A percentile compares a stretch with the other conserved stretches of the same genome.
Evolutionary conservation across 23 tunicate genomes (phyloP).

Genomic region (Corella eumyota): DNA sequence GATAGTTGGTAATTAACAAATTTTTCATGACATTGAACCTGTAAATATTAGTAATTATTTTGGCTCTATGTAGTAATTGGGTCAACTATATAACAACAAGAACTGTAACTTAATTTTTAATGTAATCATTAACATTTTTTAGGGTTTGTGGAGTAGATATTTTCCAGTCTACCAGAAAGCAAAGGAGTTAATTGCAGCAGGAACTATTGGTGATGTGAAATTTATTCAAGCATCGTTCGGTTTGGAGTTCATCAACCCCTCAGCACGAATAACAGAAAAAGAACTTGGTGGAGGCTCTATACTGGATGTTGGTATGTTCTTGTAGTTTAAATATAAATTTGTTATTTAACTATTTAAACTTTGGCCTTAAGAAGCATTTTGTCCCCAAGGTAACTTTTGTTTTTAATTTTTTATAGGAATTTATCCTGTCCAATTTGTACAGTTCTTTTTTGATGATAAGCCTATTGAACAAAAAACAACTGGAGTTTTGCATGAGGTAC

Average conservation of each 20-base stretch:
- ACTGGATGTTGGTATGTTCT: slow-evolving; percentile 50
- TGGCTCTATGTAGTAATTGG: too few relatives aligned
- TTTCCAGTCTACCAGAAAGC: slow-evolving; percentile 41
- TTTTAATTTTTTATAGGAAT: slow-evolving; percentile 18
- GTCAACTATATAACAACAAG: background rate
- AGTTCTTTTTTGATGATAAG: slow-evolving; percentile 47
- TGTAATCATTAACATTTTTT: background rate
- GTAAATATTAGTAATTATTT: too few relatives aligned
- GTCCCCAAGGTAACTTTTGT: too few relatives aligned
- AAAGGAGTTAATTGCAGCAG: slow-evolving; percentile 19
- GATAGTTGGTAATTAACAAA: too few relatives aligned
- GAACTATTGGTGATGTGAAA: slow-evolving; percentile 49
- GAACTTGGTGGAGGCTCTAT: slow-evolving; percentile 73
- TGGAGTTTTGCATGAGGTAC: too few relatives aligned
- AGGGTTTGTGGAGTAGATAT: slow-evolving; percentile 77
- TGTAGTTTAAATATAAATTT: too few relatives aligned
- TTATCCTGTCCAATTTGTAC: slow-evolving; percentile 48
- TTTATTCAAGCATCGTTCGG: slow-evolving; percentile 44
- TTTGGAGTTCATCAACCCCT: background rate
- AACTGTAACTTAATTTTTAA: background rate
- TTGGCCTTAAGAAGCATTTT: too few relatives aligned
- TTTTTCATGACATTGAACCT: too few relatives aligned
- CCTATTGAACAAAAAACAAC: slow-evolving; percentile 17
- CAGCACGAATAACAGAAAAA: slow-evolving; percentile 19
- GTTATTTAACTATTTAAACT: too few relatives aligned